phyloP scores from a whole-genome alignment of 2,113 vertebrate species.

The Galeopterus variegatus region DNA sequence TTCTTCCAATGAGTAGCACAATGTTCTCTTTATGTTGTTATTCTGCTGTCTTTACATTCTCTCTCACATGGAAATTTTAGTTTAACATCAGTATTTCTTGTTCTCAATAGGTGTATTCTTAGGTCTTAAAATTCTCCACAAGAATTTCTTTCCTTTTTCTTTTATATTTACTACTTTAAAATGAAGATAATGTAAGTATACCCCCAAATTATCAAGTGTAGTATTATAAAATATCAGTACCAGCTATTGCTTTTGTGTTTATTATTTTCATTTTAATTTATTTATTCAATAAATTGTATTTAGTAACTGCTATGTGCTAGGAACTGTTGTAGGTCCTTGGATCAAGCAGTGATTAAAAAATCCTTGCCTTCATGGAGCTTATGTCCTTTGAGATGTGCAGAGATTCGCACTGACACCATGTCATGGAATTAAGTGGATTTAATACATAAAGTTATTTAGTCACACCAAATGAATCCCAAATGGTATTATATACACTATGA shows the following conservation, averaged over 20 bases:
- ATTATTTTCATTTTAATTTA: neutral
- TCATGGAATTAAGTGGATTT: neutral
- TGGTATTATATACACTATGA: neutral
- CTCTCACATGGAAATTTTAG: neutral
- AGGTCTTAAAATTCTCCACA: neutral
- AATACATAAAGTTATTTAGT: neutral
- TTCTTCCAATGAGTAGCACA: neutral
- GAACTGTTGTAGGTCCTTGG: neutral
- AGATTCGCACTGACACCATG: too few species aligned
- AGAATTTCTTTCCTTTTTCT: neutral
- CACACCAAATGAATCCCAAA: neutral
- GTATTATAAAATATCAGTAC: neutral
- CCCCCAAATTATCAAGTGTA: neutral
- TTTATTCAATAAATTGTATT: neutral
- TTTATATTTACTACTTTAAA: conserved; percentile 38
- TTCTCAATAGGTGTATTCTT: neutral
- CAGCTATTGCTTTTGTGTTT: neutral
- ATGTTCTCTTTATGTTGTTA: neutral
- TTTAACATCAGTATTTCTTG: neutral
- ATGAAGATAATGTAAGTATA: neutral
- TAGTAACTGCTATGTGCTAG: neutral
- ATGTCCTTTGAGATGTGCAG: neutral
- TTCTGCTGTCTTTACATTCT: neutral
- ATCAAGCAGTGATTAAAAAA: neutral
- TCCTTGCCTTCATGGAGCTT: neutral